phyloP scores from a whole-genome alignment of 2,888 invertebrate genomes.

The Microctonus hyperodae region DNA sequence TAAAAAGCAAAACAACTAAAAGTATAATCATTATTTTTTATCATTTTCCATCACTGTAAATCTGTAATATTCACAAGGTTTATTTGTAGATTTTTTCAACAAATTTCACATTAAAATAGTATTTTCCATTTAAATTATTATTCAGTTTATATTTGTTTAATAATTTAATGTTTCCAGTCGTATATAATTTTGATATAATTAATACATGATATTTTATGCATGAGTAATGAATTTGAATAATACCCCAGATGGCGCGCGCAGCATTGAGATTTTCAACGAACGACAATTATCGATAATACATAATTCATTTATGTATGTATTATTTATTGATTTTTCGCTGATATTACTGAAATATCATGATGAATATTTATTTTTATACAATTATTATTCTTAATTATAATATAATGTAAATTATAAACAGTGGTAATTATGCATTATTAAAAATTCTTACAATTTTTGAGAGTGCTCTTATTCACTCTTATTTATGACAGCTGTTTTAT shows the following conservation, averaged over 20 bases:
- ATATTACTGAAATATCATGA: neutral
- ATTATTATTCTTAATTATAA: neutral
- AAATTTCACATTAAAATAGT: neutral
- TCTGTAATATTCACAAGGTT: neutral
- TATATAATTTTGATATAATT: neutral
- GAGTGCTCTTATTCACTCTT: neutral
- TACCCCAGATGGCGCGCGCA: neutral
- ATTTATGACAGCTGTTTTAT: neutral
- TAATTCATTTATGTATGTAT: neutral
- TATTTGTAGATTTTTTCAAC: neutral
- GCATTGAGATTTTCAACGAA: neutral
- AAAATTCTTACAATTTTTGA: too few relatives aligned
- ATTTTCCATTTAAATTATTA: too few relatives aligned
- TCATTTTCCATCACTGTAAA: neutral
- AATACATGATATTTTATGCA: neutral
- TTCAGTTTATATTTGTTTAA: neutral
- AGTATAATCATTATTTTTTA: neutral
- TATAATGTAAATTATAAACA: neutral
- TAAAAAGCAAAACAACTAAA: neutral
- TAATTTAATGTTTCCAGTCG: too few relatives aligned
- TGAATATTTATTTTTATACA: neutral
- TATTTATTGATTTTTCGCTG: neutral
- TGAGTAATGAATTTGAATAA: neutral
- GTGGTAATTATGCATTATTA: neutral
- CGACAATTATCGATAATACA: neutral